Conservation (phyloP, 2,113 vertebrate species). For the Hippocampus abdominalis region DNA sequence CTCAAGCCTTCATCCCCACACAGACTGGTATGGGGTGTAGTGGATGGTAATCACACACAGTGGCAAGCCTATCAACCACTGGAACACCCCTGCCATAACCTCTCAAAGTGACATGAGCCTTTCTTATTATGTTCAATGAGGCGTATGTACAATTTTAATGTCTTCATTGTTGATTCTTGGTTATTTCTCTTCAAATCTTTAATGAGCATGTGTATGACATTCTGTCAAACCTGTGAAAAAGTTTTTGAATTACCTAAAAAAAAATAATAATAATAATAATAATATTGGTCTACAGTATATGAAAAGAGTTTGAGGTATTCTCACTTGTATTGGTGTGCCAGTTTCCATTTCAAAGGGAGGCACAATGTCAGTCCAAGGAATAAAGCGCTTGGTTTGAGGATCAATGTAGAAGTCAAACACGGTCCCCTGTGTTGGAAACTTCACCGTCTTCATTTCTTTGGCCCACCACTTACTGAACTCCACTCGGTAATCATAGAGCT, state of each 20-base stretch:
- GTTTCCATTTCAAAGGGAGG: constrained; percentile 68
- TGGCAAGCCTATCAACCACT: constrained; percentile 65
- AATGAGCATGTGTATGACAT: constrained; percentile 30
- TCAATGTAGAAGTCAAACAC: constrained; percentile 85
- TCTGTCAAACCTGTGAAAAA: constrained; percentile 35
- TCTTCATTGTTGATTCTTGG: constrained; percentile 57
- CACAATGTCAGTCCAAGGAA: constrained; percentile 67
- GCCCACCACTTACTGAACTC: constrained; percentile 82
- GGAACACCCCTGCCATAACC: constrained; percentile 64
- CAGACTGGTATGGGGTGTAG: constrained; percentile 60
- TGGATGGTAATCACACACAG: constrained; percentile 71
- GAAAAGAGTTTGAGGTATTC: not conserved
- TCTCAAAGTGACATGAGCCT: constrained; percentile 61
- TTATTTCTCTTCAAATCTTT: constrained; percentile 53
- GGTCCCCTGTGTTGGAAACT: constrained; percentile 74
- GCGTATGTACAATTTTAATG: constrained; percentile 61
- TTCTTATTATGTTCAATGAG: constrained; percentile 66
- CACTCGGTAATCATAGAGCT: constrained; percentile 76
- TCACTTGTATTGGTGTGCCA: constrained; percentile 65
- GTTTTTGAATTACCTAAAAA: constrained; percentile 1
- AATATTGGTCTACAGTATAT: not conserved
- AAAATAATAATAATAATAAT: too few relatives aligned
- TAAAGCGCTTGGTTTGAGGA: constrained; percentile 73
- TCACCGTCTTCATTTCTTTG: constrained; percentile 80
- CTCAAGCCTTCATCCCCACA: constrained; percentile 68